Evolutionary conservation across 2,113 vertebrate genomes (phyloP), one percentile per base, ranked within the genome.

Genomic region (Poeciliopsis occidentalis): DNA sequence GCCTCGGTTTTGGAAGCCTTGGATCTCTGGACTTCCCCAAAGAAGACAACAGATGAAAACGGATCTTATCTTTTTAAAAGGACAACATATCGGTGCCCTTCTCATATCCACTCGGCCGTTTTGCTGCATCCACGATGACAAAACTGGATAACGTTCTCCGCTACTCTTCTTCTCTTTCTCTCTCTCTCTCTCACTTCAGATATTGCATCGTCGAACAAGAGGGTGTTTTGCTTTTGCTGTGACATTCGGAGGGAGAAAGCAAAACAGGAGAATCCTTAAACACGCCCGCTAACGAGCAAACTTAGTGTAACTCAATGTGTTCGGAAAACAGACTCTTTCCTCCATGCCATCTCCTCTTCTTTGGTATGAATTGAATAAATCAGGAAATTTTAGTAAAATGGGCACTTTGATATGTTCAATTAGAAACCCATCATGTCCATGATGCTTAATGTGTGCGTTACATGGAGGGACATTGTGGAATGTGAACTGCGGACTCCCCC

Each of bases 331-430:
- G 96, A 97, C 95, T 88, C 95, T 96, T 96, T 95, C 95, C 96
- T 95, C 94, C 95, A 95, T 95, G 95, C 96, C 96, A 94, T 96
- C 95, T 96, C 93, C 95, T 95, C 95, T 95, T 96, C 71, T 80
- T 97, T 97, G 95, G 97, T 98, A 98, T 97, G 96, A 97, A 96
- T 97, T 96, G 96, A 97, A 93, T 93, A 91, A 93, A 93, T 98
- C 97, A 98, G 97, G 97, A 98, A 97, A 95, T 96, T 97, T 98
- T 97, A 97, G 96, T 97, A 98, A 96, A 96, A 96, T 95, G 94
- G 97, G 93, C 95, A 97, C 97, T 99, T 98, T 98, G 97, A 97
- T 98, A 99, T 96, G 95, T 97, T 97, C 96, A 96, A 89, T 96
- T 96, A 97, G 95, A 95, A 96, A 93, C 95, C 95, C 92, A 95